Evolutionary conservation across 2,888 invertebrate species (phyloP), one percentile per base, ranked within the genome.

Genomic region (Alloscopus bannaensis): DNA sequence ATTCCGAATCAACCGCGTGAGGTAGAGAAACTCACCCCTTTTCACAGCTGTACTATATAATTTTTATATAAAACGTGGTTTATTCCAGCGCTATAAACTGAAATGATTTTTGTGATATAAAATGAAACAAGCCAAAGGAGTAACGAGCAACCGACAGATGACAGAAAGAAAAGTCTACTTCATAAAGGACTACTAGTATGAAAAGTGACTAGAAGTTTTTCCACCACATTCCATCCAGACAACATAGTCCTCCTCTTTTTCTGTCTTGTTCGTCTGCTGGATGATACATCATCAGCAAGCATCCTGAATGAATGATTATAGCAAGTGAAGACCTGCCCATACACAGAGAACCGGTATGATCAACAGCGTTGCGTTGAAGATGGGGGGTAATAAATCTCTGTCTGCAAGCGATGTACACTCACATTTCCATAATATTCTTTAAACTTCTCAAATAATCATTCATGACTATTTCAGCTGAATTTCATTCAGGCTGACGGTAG

Each of bases 331-430:
- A 3, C 47, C 47, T 55, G 55, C 55, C 55, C 55, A 55, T 16
- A 52, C 4, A 22, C 4, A 22, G 22, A 18, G 24, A 55, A 55
- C 55, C 55, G 55, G 55, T 55, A 55, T n/a, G 26, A 52, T 11
- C 8, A 18, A 6, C 47, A 11, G 47, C 26, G n/a, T 24, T 6
- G 16, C 16, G 55, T 26, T 55, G 55, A 24, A 26, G 55, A 26
- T 55, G 55, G 55, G n/a, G 55, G 2, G 28, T 55, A 24, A 55
- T 55, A 55, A 55, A 55, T 55, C 55, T 55, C 20, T 55, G 55
- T 55, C 55, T 50, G 20, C 22, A 18, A 16, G 18, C 18, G 8
- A 50, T 50, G 50, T 22, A 36, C 36, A 36, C 6, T 13, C 6
- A 36, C 36, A 6, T 13, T 36, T 36, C 6, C 36, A 36, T 36